Conservation (phyloP, 1,140 invertebrate species). For the Phymorhynchus buccinoides region DNA sequence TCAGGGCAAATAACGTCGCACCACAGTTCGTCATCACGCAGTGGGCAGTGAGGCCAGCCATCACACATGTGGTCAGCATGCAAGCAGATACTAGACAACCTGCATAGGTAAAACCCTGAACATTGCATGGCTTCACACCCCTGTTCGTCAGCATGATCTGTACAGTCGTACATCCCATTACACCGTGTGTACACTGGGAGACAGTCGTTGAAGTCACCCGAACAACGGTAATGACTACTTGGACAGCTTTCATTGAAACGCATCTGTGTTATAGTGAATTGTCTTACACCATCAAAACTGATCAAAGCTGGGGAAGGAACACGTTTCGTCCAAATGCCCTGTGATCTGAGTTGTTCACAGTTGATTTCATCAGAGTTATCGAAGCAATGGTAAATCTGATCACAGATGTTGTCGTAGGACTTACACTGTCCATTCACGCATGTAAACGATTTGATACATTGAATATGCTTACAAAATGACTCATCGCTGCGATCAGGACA, state of each 20-base stretch:
- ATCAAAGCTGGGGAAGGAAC: neutral
- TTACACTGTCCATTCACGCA: neutral
- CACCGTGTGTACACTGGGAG: constrained; percentile 23
- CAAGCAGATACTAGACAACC: constrained; percentile 28
- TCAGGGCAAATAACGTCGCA: constrained; percentile 43
- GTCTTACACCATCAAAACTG: neutral
- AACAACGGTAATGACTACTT: neutral
- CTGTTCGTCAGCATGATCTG: neutral
- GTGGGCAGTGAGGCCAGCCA: constrained; percentile 32
- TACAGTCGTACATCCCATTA: constrained; percentile 26
- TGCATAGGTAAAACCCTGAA: constrained; percentile 39
- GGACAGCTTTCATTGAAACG: neutral
- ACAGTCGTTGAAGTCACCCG: neutral
- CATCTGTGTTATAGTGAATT: neutral
- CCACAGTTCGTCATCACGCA: constrained; percentile 38
- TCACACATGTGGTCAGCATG: constrained; percentile 20
- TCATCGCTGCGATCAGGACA: neutral
- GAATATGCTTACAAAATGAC: neutral
- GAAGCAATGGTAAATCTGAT: neutral
- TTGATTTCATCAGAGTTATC: neutral
- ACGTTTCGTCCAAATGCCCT: neutral
- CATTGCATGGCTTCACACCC: constrained; percentile 20
- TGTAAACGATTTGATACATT: neutral
- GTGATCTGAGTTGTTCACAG: neutral
- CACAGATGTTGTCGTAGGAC: neutral